Percentiles rank a stretch among this genome's conserved stretches.
Conservation (phyloP, 2,888 invertebrate genomes). For the Pyrgus malvae region DNA sequence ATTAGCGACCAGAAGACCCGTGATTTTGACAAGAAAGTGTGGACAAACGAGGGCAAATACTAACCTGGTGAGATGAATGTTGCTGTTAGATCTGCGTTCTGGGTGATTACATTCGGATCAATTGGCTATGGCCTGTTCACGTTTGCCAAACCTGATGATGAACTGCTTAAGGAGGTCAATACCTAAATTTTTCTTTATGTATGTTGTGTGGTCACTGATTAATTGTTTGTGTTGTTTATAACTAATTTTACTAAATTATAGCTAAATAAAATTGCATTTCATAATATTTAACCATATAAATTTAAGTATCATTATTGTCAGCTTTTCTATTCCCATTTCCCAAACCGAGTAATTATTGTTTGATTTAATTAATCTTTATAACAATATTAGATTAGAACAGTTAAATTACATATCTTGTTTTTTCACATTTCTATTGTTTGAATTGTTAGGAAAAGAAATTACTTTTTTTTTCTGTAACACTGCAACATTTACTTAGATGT, state of each 20-base stretch:
- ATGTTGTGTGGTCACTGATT: conserved; percentile 42
- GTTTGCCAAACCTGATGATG: conserved; percentile 79
- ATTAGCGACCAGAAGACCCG: conserved; percentile 78
- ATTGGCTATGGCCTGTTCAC: conserved; percentile 83
- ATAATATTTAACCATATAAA: too few species aligned
- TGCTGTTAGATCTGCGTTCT: conserved; percentile 78
- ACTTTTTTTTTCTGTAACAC: too few species aligned
- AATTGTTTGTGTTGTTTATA: conserved; percentile 10
- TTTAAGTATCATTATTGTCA: too few species aligned
- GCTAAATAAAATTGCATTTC: too few species aligned
- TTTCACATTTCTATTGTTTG: too few species aligned
- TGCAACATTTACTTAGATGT: too few species aligned
- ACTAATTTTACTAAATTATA: not conserved
- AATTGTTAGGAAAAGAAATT: too few species aligned
- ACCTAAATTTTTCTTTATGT: conserved; percentile 43
- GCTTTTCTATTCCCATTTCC: too few species aligned
- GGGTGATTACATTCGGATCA: conserved; percentile 82
- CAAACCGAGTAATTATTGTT: too few species aligned
- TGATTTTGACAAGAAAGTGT: conserved; percentile 79
- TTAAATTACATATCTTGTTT: too few species aligned
- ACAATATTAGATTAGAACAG: too few species aligned
- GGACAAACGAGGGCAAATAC: conserved; percentile 79
- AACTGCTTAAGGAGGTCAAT: conserved; percentile 79
- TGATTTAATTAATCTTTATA: too few species aligned
- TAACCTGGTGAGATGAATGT: conserved; percentile 72